Evolutionary conservation across 2,797 vertebrate species (phyloP), one percentile per base, ranked within the genome.

Genomic region (Poeciliopsis turneri): DNA sequence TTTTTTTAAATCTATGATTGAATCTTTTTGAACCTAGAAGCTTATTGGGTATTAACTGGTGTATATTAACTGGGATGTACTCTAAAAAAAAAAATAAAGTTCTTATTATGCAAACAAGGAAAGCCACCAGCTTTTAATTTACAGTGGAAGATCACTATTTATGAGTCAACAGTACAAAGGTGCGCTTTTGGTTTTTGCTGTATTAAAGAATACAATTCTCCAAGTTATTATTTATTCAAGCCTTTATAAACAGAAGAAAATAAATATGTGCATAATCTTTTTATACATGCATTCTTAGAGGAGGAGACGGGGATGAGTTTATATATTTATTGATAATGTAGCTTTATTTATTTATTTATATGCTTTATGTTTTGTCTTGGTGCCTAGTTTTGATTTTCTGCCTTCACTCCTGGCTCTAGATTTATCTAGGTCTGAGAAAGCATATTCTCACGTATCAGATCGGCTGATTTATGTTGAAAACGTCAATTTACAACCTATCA

Each of bases 1-100:
- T 8, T 36, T 20, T 64, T 72, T 88, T 78, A 70, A 51, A 55
- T 72, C 81, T 85, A 3, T 80, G 80, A 75, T 77, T 81, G 79
- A 82, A 82, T 83, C 81, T 75, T 86, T 51, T 59, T 66, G 64
- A 66, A 2, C 39, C 13, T 51, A 53, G 61, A 46, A 57, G 53
- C 47, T 83, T 55, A 80, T 49, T 85, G 84, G 64, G 15, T 77
- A 55, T 79, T 20, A 20, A 46, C 8, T 73, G 39, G 41, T 15
- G 4, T n/a, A n/a, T 25, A 23, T 6, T 69, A 23, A 25, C 61
- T 66, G 61, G 9, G 9, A 39, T 20, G 30, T 39, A 23, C 59
- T 18, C 36, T 36, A 36, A 64, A 6, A 68, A 68, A 68, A 68
- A 1, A 30, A 30, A 30, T 1, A 30, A 30, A 51, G 12, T 74